These are phyloP conservation scores for Montipora efflorescens DNA, from an alignment of 64 coral and sea anemone genomes.

Conservation along the genomic window DNA sequence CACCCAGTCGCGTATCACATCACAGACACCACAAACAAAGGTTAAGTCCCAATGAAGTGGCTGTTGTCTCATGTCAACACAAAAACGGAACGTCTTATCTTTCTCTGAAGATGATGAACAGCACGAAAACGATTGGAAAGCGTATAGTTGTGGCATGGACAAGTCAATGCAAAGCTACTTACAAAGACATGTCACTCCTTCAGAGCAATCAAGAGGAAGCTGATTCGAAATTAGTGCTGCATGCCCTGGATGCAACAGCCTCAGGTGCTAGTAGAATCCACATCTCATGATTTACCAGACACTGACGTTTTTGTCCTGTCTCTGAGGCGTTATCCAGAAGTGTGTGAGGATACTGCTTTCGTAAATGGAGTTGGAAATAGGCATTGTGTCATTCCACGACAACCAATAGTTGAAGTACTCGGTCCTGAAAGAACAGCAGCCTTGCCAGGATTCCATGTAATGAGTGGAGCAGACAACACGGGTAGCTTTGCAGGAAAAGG, in stretches of 20 bases:
- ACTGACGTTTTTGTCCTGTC: too few species aligned
- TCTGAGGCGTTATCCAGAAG: not conserved
- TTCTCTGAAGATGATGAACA: not conserved
- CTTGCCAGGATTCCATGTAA: too few species aligned
- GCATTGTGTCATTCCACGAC: too few species aligned
- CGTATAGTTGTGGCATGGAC: slow-evolving; percentile 28
- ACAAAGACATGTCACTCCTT: not conserved
- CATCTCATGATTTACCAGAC: too few species aligned
- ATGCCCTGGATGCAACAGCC: too few species aligned
- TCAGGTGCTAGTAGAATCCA: not conserved
- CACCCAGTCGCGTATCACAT: not conserved
- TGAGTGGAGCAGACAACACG: not conserved
- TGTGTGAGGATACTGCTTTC: not conserved
- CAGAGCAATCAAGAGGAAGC: slow-evolving; percentile 54
- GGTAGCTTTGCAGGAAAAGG: not conserved
- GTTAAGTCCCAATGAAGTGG: slow-evolving; percentile 34
- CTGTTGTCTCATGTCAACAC: slow-evolving; percentile 24
- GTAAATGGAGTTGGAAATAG: not conserved
- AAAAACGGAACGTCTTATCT: slow-evolving; percentile 26
- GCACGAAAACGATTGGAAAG: not conserved
- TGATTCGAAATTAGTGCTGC: too few species aligned
- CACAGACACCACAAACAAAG: slow-evolving; percentile 16
- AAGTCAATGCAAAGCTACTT: slow-evolving; percentile 9
- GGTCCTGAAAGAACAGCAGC: too few species aligned
- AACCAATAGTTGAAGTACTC: too few species aligned